phyloP scores from a whole-genome alignment of 2,797 vertebrate species.

The Mormyrus proboscirostris region DNA sequence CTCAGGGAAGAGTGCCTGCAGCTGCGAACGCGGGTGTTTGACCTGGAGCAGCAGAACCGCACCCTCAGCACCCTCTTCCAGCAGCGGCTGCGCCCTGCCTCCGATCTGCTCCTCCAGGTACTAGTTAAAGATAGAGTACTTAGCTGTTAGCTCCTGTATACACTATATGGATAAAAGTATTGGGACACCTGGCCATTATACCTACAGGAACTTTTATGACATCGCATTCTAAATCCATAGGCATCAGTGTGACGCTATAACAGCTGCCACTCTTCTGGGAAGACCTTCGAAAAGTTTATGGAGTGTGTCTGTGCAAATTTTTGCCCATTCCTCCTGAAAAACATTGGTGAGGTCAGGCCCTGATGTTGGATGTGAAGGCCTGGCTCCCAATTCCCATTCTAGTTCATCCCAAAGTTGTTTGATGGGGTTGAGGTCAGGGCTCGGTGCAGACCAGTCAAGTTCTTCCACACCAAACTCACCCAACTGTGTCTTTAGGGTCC shows the following conservation, averaged over 20 bases:
- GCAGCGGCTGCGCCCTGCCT: slow-evolving; percentile 76
- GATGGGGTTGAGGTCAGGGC: background rate
- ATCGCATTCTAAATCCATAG: background rate
- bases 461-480: background rate
- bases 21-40: slow-evolving; percentile 81
- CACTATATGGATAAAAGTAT: background rate
- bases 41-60: slow-evolving; percentile 86
- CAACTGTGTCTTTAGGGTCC: background rate
- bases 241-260: background rate
- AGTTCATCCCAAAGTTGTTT: background rate
- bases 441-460: background rate
- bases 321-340: background rate
- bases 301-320: background rate
- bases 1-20: slow-evolving; percentile 86
- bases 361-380: background rate
- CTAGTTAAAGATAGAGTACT: background rate
- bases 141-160: background rate
- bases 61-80: slow-evolving; percentile 77
- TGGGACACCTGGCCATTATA: background rate
- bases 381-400: background rate
- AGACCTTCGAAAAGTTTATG: background rate
- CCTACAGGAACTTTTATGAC: background rate
- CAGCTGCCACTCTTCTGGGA: background rate
- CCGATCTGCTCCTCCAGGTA: slow-evolving; percentile 85
- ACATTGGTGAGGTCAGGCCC: background rate